Evolutionary conservation across 2,113 vertebrate genomes (phyloP).

Genomic region (Felis catus): F.catus_Fca126_mat1.0 CM031419.1:153248001-153248500

Average conservation of each 20-base stretch:
- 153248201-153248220: background rate
- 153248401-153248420: background rate
- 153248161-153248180: background rate
- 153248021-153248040: background rate
- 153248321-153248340: background rate
- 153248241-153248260: background rate
- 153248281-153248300: background rate
- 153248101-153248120: background rate
- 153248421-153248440: background rate
- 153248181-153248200: slow-evolving; percentile 1
- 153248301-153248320: background rate
- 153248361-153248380: background rate
- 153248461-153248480: background rate
- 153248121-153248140: background rate
- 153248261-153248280: background rate
- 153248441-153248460: background rate
- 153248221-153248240: background rate
- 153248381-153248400: too few relatives aligned
- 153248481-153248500: background rate
- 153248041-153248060: background rate
- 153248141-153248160: background rate
- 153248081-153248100: background rate
- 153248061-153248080: background rate
- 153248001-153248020: background rate
- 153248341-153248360: background rate